These are phyloP conservation scores for Alca torda DNA, from an alignment of 2,797 vertebrate genomes.

Conservation along the genomic window DNA sequence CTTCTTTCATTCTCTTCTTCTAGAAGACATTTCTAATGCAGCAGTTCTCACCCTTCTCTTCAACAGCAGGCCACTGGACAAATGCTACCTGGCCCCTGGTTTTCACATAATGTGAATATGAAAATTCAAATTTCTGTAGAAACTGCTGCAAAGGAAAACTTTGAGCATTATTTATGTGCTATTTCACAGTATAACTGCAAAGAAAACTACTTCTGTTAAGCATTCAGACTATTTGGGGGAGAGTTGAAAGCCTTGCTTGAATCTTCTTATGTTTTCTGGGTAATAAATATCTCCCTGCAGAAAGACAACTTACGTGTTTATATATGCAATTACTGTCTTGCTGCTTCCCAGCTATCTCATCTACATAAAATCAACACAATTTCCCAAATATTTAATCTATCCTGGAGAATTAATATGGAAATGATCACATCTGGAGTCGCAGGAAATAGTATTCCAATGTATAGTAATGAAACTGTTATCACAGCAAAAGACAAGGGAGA, in stretches of 20 bases:
- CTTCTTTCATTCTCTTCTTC: not conserved
- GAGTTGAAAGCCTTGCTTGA: not conserved
- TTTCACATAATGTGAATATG: not conserved
- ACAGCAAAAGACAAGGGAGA: not conserved
- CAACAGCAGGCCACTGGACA: not conserved
- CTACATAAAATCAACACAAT: not conserved
- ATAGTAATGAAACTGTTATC: not conserved
- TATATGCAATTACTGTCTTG: not conserved
- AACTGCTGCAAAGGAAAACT: not conserved
- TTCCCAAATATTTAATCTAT: not conserved
- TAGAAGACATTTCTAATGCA: not conserved
- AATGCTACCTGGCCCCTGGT: not conserved
- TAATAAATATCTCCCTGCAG: constrained; percentile 5
- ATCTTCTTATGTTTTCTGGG: not conserved
- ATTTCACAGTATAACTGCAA: not conserved
- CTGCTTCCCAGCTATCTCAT: not conserved
- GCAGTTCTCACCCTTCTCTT: not conserved
- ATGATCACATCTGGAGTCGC: not conserved
- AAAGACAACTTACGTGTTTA: not conserved
- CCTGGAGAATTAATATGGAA: not conserved
- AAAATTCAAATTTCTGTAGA: not conserved
- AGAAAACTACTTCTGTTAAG: not conserved
- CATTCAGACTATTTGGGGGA: not conserved
- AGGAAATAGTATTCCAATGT: not conserved
- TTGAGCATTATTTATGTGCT: not conserved